Evolutionary conservation across 2,797 vertebrate species (phyloP), one percentile per base, ranked within the genome.

Genomic region (Allobates femoralis): DNA sequence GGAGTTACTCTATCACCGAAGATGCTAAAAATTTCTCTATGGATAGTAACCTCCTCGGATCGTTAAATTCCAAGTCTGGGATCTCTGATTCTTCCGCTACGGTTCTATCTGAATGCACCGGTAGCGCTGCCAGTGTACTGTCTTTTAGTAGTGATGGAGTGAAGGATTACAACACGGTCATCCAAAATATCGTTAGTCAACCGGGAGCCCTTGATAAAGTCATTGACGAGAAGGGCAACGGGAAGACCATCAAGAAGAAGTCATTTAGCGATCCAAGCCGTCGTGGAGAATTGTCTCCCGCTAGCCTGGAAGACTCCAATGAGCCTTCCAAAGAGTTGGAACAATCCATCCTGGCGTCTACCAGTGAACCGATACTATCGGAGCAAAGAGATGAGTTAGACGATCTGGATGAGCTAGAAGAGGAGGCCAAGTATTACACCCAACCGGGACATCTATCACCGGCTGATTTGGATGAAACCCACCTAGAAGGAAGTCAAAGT

Each of bases 211-310:
- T 98, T 96, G 96, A 96, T 91, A 93, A 94, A 86, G 93, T 97
- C 62, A 93, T 94, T 1, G 98, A 98, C 0, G 98, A 98, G 83
- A 96, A 97, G 30, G 91, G 90, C 81, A 96, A 96, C 0, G 96
- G 97, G 46, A 99, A 99, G 93, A 93, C 94, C 80, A 96, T 96
- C 85, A 99, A 99, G 92, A 99, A 99, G 93, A 99, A 99, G 90
- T 99, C 98, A 0, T 95, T 99, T 90, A 99, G 98, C 0, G 98
- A 99, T 88, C 98, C 98, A 41, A 99, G 98, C 92, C 96, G 98
- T 53, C 96, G 98, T 0, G 91, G 98, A 0, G 96, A 98, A 83
- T 90, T 95, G 58, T 92, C 91, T 0, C 91, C 94, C 0, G 85
- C 95, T 0, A 93, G 92, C 78, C 94, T 94, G 0, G 91, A 94